Percentiles rank a stretch among this genome's conserved stretches.
Evolutionary conservation across 2,797 vertebrate genomes (phyloP).

Genomic region (Lagodon rhomboides): DNA sequence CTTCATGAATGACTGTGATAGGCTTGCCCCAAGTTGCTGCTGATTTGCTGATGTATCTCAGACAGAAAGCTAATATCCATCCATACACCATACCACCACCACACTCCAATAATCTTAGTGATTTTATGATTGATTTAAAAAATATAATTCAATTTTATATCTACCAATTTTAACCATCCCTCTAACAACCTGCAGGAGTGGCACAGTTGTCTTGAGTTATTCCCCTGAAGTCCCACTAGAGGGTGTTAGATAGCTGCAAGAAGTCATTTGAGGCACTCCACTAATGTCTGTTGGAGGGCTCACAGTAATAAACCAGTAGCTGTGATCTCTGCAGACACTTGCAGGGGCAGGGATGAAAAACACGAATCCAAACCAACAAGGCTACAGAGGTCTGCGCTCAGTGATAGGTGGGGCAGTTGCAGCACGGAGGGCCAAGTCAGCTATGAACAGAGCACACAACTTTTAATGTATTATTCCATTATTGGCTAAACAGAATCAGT

Average conservation of each 20-base stretch:
- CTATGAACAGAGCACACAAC: background rate
- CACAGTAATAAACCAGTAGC: conserved; percentile 22
- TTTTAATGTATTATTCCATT: conserved; percentile 18
- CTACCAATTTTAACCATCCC: background rate
- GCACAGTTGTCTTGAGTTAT: background rate
- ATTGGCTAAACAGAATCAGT: background rate
- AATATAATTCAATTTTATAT: background rate
- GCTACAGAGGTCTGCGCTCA: background rate
- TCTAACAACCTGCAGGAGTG: background rate
- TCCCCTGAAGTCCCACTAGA: conserved; percentile 58
- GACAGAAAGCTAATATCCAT: no score
- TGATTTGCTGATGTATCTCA: no score
- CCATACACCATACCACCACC: no score
- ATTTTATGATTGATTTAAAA: no score
- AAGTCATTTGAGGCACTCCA: conserved; percentile 17
- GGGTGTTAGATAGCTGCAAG: conserved; percentile 51
- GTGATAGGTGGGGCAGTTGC: background rate
- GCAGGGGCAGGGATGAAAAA: conserved; percentile 25
- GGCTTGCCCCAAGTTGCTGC: no score
- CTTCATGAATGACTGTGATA: no score
- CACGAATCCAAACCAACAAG: conserved; percentile 7
- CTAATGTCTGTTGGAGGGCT: conserved; percentile 4
- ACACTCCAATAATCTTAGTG: no score
- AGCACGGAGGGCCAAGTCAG: background rate
- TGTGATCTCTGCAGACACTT: conserved; percentile 38